Evolutionary conservation across 2,113 vertebrate genomes (phyloP), one percentile per base, ranked within the genome.

Genomic region (Psettodes erumei): DNA sequence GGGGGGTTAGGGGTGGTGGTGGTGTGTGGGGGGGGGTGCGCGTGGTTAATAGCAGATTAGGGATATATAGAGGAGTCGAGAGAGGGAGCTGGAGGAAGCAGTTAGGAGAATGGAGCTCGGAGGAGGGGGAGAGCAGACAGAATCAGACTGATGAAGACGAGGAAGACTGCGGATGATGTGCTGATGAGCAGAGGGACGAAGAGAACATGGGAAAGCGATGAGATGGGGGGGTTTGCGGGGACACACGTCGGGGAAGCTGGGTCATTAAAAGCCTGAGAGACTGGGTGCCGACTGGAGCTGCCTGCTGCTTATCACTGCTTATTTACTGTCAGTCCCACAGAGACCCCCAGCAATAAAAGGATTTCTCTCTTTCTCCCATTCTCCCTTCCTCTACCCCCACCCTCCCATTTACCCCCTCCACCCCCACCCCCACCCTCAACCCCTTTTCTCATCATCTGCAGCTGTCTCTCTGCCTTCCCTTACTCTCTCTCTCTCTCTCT

Each of bases 191-290:
- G 40, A 55, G 23, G 27, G 60, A 59, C 48, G 50, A 23, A 33
- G 71, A 68, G 64, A 19, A 28, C 11, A 4, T 21, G 11, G 50
- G 33, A 2, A 56, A 60, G 40, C 10, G 37, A 37, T 42, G 12
- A 66, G 75, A 51, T 12, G 32, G 73, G 62, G 61, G 80, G 81
- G 74, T n/a, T 72, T 60, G 32, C 45, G n/a, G 79, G 73, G 85
- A 88, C 77, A 55, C 2, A 23, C 1, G 1, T 19, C 19, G 16
- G 60, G 23, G 59, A 88, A 81, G 86, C 64, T 65, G 53, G 87
- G 82, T 86, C 88, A 84, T 91, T 89, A 92, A 81, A 82, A 88
- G 79, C 81, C 89, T 83, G 68, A 53, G 19, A 85, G 87, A 87
- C 75, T 68, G 62, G 68, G 40, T 81, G 77, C 45, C 8, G 69